A percentile compares a stretch with the other conserved stretches of the same genome.
phyloP scores from a whole-genome alignment of 2,797 vertebrate genomes.

The Sebastes steindachneri region DNA sequence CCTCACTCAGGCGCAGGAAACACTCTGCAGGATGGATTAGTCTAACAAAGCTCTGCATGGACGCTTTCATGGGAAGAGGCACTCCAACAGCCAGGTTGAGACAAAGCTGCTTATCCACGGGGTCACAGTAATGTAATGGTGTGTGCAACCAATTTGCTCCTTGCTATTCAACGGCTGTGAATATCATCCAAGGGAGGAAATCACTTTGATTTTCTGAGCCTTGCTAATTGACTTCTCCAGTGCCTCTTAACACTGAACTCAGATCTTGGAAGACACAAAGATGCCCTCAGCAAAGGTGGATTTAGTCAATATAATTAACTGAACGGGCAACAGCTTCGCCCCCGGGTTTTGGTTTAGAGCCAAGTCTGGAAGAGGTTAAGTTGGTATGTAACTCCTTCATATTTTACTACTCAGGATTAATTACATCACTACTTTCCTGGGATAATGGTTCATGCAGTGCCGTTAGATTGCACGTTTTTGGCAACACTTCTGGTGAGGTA shows the following conservation, averaged over 20 bases:
- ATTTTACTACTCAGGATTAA: conserved; percentile 17
- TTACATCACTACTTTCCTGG: background rate
- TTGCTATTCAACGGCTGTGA: conserved; percentile 62
- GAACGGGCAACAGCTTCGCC: conserved; percentile 25
- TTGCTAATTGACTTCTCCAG: conserved; percentile 69
- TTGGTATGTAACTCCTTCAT: background rate
- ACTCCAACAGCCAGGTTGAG: conserved; percentile 71
- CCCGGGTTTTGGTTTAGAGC: conserved; percentile 1
- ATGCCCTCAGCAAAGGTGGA: conserved; percentile 40
- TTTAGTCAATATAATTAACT: conserved; percentile 59
- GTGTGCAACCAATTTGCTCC: conserved; percentile 70
- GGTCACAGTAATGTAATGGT: conserved; percentile 73
- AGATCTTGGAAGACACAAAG: conserved; percentile 40
- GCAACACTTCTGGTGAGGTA: background rate
- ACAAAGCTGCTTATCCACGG: conserved; percentile 79
- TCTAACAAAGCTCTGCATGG: conserved; percentile 69
- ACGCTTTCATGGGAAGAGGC: conserved; percentile 63
- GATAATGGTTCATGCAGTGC: background rate
- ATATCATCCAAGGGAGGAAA: conserved; percentile 66
- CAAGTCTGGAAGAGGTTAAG: conserved; percentile 26
- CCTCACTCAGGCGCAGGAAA: conserved; percentile 45
- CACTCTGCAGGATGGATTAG: conserved; percentile 71
- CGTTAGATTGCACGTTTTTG: background rate
- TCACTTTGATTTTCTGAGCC: conserved; percentile 69
- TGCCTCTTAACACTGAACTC: conserved; percentile 52